Evolutionary conservation across 2,888 invertebrate species (phyloP).

Genomic region (Hedya salicella): DNA sequence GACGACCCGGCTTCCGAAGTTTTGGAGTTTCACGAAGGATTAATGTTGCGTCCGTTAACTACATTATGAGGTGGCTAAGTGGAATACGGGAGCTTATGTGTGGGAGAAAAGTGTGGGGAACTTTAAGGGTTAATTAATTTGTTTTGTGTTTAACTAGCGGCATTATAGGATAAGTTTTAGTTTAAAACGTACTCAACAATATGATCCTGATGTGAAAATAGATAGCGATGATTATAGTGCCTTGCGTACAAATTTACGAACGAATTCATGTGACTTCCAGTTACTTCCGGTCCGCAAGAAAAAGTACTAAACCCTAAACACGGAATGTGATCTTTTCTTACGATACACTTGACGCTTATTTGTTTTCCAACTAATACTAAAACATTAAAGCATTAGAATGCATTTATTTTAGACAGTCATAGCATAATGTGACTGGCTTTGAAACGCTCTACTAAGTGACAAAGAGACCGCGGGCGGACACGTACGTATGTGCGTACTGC

Average conservation of each 20-base stretch:
- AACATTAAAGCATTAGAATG: not conserved
- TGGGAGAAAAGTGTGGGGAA: slow-evolving; percentile 38
- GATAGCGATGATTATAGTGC: slow-evolving; percentile 1
- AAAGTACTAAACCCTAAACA: no score
- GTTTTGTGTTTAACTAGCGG: slow-evolving; percentile 20
- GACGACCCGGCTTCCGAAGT: slow-evolving; percentile 59
- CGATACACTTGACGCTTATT: not conserved
- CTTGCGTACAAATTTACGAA: not conserved
- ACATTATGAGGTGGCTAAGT: slow-evolving; percentile 55
- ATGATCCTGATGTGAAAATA: slow-evolving; percentile 2
- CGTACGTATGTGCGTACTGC: slow-evolving; percentile 63
- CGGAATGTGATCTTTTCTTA: no score
- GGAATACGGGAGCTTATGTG: slow-evolving; percentile 50
- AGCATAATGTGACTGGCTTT: slow-evolving; percentile 39
- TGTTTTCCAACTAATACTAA: slow-evolving; percentile 29
- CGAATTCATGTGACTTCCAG: no score
- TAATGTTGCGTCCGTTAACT: slow-evolving; percentile 59
- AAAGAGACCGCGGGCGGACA: slow-evolving; percentile 73
- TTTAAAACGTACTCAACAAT: slow-evolving; percentile 16
- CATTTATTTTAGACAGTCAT: slow-evolving; percentile 21
- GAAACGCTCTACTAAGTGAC: slow-evolving; percentile 66
- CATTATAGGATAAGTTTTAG: slow-evolving; percentile 31
- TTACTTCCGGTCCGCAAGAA: not conserved
- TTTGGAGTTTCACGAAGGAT: slow-evolving; percentile 60
- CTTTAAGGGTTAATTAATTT: slow-evolving; percentile 36